These are phyloP conservation scores for Brenthis ino DNA, from an alignment of 2,888 invertebrate genomes.

Conservation along the genomic window DNA sequence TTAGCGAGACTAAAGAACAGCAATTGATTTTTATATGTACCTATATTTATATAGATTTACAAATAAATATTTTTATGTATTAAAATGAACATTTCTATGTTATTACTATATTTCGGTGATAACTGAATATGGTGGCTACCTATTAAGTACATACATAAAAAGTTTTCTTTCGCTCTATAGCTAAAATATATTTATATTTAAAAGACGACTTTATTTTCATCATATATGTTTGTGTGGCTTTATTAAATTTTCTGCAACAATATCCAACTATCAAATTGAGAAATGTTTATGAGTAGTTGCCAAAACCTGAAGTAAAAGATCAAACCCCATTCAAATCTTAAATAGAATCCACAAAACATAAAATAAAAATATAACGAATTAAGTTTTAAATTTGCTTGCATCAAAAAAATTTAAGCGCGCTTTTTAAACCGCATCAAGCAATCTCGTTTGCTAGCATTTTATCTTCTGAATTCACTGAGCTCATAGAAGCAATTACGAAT, in stretches of 20 bases:
- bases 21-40: too few relatives aligned
- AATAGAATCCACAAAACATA: constrained; percentile 2
- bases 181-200: too few relatives aligned
- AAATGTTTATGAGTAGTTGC: not conserved
- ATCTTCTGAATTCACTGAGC: constrained; percentile 29
- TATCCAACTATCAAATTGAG: not conserved
- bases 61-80: too few relatives aligned
- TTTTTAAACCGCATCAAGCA: constrained; percentile 32
- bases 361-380: constrained; percentile 27
- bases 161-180: too few relatives aligned
- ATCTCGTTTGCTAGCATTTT: constrained; percentile 33
- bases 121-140: too few relatives aligned
- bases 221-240: too few relatives aligned
- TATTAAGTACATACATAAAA: too few relatives aligned
- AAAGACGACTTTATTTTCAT: too few relatives aligned
- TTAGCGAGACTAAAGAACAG: too few relatives aligned
- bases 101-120: too few relatives aligned
- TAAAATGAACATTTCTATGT: too few relatives aligned
- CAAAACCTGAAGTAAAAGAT: not conserved
- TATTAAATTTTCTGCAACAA: not conserved
- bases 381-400: constrained; percentile 28
- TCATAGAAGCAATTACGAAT: constrained; percentile 37
- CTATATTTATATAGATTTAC: too few relatives aligned
- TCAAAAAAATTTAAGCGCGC: constrained; percentile 28
- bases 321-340: not conserved